Percentiles rank a stretch among this genome's conserved stretches.
phyloP scores from a whole-genome alignment of 2,888 invertebrate genomes.

The Ichneumoninae sp. region DNA sequence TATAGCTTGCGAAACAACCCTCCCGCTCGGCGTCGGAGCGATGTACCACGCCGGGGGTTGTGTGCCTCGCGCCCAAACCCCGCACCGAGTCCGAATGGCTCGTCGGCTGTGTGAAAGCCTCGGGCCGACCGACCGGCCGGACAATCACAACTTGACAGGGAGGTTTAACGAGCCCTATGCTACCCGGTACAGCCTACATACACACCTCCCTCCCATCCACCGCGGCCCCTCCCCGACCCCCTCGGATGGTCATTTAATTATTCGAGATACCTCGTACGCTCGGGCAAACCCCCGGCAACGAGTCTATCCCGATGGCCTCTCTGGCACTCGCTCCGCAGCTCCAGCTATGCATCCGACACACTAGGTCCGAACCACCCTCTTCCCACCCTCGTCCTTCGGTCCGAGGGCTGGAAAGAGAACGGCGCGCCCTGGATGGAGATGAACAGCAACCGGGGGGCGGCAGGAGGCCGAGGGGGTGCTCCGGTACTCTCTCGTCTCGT shows the following conservation, averaged over 20 bases:
- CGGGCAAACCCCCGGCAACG: conserved; percentile 73
- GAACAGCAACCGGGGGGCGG: background rate
- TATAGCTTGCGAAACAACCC: conserved; percentile 68
- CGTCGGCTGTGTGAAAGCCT: conserved; percentile 47
- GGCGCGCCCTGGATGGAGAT: conserved; percentile 22
- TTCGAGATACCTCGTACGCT: conserved; percentile 82
- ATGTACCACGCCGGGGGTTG: conserved; percentile 24
- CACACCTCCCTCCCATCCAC: conserved; percentile 2
- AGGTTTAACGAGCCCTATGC: conserved; percentile 84
- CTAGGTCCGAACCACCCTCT: conserved; percentile 42
- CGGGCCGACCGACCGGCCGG: conserved; percentile 77
- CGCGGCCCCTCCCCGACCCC: conserved; percentile 65
- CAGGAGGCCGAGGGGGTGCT: background rate
- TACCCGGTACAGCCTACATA: conserved; percentile 63
- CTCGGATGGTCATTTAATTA: conserved; percentile 84
- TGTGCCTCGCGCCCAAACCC: conserved; percentile 30
- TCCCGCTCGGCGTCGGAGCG: background rate
- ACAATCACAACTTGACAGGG: conserved; percentile 84
- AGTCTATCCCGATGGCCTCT: conserved; percentile 60
- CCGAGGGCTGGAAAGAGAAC: conserved; percentile 65
- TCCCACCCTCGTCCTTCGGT: conserved; percentile 44
- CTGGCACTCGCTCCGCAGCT: conserved; percentile 28
- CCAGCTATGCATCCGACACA: conserved; percentile 1
- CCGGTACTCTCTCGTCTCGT: conserved; percentile 67
- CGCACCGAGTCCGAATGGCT: conserved; percentile 58